phyloP scores from a whole-genome alignment of 2,888 invertebrate genomes.

The Papilio elwesi region DNA sequence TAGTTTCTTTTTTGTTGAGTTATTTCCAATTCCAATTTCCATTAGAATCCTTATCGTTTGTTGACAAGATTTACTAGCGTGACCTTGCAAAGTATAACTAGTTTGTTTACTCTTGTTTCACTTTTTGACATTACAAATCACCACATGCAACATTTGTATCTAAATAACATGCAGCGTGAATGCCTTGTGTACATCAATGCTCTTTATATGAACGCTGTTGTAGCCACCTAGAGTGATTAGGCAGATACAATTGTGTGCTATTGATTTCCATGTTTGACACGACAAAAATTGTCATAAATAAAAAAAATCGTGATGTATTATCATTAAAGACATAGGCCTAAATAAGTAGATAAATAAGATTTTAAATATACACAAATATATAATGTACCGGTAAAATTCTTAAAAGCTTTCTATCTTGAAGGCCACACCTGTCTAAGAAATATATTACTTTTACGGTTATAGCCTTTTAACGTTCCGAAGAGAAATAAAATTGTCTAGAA shows the following conservation, averaged over 20 bases:
- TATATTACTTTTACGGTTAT: constrained; percentile 11
- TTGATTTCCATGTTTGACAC: no score
- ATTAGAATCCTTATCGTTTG: background rate
- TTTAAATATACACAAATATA: no score
- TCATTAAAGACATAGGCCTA: background rate
- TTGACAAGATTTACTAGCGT: background rate
- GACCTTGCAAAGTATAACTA: background rate
- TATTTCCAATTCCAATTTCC: background rate
- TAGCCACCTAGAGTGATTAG: no score
- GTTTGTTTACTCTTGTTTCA: background rate
- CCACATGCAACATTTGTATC: no score
- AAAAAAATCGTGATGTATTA: background rate
- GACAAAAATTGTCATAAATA: no score
- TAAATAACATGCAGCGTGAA: no score
- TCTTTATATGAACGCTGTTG: no score
- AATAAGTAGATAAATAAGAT: background rate
- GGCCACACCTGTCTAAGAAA: background rate
- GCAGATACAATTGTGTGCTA: no score
- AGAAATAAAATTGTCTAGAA: constrained; percentile 6
- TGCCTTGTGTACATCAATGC: no score
- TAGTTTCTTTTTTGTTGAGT: background rate
- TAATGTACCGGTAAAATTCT: no score
- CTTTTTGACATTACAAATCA: no score
- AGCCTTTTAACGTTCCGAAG: constrained; percentile 13
- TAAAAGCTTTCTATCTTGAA: background rate